These are phyloP conservation scores for Trichomalopsis sarcophagae DNA, from an alignment of 1,140 invertebrate species.

Conservation along the genomic window DNA sequence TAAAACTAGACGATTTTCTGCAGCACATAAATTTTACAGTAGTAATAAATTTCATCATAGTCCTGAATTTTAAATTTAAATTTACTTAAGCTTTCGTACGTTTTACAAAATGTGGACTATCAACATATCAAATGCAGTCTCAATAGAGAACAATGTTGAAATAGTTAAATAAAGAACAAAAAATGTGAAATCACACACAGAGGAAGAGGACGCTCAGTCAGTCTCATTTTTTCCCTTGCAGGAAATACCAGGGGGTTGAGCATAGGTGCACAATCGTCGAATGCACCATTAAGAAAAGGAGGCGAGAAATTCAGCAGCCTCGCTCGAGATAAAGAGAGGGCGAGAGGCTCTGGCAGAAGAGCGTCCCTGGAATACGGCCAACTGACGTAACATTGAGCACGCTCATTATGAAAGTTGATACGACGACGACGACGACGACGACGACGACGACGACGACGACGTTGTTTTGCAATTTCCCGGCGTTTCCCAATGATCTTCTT, in stretches of 20 bases:
- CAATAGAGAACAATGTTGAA: neutral
- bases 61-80: neutral
- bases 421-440: conserved; percentile 55
- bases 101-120: too few relatives aligned
- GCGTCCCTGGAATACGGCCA: conserved; percentile 66
- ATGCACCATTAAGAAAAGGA: neutral
- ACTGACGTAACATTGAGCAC: conserved; percentile 66
- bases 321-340: neutral
- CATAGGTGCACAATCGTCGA: neutral
- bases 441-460: conserved; percentile 56
- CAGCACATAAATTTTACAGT: neutral
- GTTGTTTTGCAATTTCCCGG: conserved; percentile 68
- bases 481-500: conserved; percentile 61
- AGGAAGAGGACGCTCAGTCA: neutral
- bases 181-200: neutral
- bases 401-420: conserved; percentile 72
- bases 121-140: neutral
- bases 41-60: neutral
- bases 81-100: neutral
- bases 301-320: neutral
- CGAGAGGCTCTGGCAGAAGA: conserved; percentile 44
- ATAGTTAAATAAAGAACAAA: neutral
- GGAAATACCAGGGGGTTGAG: neutral
- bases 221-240: neutral
- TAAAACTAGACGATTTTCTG: neutral